Conservation (phyloP, 2,888 invertebrate species). For the Lampropteryx suffumata region DNA sequence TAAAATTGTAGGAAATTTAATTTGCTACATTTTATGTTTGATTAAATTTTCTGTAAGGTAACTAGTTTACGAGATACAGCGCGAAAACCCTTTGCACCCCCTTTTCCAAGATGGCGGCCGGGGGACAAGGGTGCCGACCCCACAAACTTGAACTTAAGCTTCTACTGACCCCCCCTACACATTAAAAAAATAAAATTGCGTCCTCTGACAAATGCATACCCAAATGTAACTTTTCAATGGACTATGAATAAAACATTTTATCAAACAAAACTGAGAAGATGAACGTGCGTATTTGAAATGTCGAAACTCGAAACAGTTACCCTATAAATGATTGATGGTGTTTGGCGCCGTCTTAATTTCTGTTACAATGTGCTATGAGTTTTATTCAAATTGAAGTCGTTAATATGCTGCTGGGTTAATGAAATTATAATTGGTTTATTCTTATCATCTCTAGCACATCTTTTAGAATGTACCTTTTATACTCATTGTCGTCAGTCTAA, state of each 20-base stretch:
- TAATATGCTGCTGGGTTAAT: constrained; percentile 33
- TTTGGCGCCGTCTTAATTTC: constrained; percentile 62
- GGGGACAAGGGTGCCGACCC: too few relatives aligned
- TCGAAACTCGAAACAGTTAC: constrained; percentile 67
- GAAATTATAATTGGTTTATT: constrained; percentile 18
- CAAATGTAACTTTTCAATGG: too few relatives aligned
- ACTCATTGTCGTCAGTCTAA: constrained; percentile 1
- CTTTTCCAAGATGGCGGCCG: too few relatives aligned
- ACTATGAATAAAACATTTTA: constrained; percentile 51
- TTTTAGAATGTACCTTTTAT: constrained; percentile 10
- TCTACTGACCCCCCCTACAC: too few relatives aligned
- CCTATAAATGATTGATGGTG: constrained; percentile 75
- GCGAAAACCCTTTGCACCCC: too few relatives aligned
- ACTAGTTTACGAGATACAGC: too few relatives aligned
- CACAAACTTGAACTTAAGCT: too few relatives aligned
- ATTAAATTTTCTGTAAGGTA: too few relatives aligned
- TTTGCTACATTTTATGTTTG: too few relatives aligned
- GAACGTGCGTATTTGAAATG: constrained; percentile 65
- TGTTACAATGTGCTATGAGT: constrained; percentile 67
- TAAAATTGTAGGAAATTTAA: too few relatives aligned
- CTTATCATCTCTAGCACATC: constrained; percentile 4
- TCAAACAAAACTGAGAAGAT: constrained; percentile 40
- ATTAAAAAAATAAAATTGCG: too few relatives aligned
- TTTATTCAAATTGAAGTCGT: constrained; percentile 48
- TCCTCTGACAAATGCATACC: too few relatives aligned